A percentile compares a stretch with the other conserved stretches of the same genome.
phyloP scores from a whole-genome alignment of 2,888 invertebrate species.

The Cotesia congregata region DNA sequence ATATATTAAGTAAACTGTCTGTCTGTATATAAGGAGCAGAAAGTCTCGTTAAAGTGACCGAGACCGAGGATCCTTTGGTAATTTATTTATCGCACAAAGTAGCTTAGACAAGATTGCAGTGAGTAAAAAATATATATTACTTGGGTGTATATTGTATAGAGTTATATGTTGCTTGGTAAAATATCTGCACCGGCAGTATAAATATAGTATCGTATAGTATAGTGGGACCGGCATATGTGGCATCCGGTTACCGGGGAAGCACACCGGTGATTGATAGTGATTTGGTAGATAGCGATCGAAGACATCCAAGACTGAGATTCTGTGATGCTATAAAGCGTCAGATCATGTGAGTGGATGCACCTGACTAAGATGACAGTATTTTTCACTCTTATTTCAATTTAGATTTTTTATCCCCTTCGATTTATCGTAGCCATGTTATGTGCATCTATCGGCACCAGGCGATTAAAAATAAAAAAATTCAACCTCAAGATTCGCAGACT shows the following conservation, averaged over 20 bases:
- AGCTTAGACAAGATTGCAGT: slow-evolving; percentile 43
- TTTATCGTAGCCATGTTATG: not conserved
- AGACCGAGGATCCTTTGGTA: slow-evolving; percentile 42
- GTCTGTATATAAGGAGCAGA: slow-evolving; percentile 17
- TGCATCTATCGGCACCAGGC: slow-evolving; percentile 9
- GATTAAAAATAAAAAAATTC: slow-evolving; percentile 9
- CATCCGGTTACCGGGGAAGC: slow-evolving; percentile 54
- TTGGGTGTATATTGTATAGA: not conserved
- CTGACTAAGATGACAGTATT: slow-evolving; percentile 51
- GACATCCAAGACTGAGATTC: slow-evolving; percentile 27
- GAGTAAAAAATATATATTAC: slow-evolving; percentile 16
- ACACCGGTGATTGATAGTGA: slow-evolving; percentile 63
- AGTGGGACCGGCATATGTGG: slow-evolving; percentile 33
- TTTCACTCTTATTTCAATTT: slow-evolving; percentile 8
- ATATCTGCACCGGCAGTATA: not conserved
- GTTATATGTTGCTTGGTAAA: no score
- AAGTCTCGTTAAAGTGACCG: slow-evolving; percentile 51
- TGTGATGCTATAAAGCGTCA: not conserved
- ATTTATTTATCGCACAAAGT: slow-evolving; percentile 58
- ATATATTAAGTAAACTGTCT: not conserved
- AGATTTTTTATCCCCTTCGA: slow-evolving; percentile 31
- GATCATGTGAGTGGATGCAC: slow-evolving; percentile 45
- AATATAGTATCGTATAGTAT: not conserved
- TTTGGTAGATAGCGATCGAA: slow-evolving; percentile 64
- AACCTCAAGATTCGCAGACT: not conserved